Percentiles rank a stretch among this genome's conserved stretches.
Conservation (phyloP, 2,888 invertebrate species). For the Vannuccia rotundouncinata region DNA sequence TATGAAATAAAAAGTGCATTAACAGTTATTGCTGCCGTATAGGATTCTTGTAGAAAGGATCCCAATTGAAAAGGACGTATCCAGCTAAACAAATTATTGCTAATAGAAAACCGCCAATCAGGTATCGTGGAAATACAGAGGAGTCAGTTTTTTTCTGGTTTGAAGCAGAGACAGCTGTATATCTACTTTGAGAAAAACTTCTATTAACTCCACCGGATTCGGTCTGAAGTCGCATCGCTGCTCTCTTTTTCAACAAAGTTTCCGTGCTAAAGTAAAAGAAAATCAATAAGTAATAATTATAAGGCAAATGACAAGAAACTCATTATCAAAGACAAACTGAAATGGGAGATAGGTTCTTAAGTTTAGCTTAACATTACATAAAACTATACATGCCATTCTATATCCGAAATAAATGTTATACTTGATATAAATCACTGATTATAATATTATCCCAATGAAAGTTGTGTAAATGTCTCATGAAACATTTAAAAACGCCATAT, state of each 20-base stretch:
- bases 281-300: neutral
- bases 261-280: neutral
- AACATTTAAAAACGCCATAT: too few relatives aligned
- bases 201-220: neutral
- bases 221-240: neutral
- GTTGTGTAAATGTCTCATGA: too few relatives aligned
- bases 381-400: too few relatives aligned
- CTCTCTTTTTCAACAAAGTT: neutral
- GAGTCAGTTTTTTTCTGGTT: neutral
- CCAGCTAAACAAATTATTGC: neutral
- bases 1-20: too few relatives aligned
- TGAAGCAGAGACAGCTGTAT: neutral
- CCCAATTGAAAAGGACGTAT: neutral
- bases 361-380: too few relatives aligned
- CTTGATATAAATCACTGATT: too few relatives aligned
- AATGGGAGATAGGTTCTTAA: too few relatives aligned
- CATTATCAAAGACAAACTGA: too few relatives aligned
- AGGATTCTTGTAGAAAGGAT: neutral
- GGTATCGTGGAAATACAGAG: neutral
- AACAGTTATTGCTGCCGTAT: too few relatives aligned
- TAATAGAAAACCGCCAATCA: neutral
- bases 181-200: neutral
- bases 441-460: too few relatives aligned
- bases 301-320: too few relatives aligned
- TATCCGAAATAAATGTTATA: too few relatives aligned